phyloP scores from a whole-genome alignment of 2,113 vertebrate genomes.

The Thinocorus orbignyianus region DNA sequence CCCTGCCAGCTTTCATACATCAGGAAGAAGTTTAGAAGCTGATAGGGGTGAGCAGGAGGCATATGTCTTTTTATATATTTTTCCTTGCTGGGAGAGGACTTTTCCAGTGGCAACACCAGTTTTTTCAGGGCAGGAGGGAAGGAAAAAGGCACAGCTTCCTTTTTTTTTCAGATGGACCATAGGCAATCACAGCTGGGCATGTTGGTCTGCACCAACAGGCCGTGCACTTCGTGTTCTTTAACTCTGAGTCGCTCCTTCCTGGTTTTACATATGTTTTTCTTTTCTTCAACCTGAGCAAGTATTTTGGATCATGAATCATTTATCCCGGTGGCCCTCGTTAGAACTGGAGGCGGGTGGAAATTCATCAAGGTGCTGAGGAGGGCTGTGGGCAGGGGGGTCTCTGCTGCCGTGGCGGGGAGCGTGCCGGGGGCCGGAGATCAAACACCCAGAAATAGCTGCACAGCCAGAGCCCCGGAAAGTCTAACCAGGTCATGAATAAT shows the following conservation, averaged over 20 bases:
- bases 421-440: conserved; percentile 83
- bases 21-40: not conserved
- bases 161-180: not conserved
- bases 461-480: conserved; percentile 74
- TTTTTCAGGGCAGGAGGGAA: not conserved
- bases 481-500: conserved; percentile 81
- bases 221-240: not conserved
- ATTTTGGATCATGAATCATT: conserved; percentile 37
- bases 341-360: conserved; percentile 40
- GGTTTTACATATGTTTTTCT: not conserved
- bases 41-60: not conserved
- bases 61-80: not conserved
- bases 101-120: not conserved
- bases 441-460: conserved; percentile 78
- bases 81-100: not conserved
- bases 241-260: not conserved
- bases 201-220: not conserved
- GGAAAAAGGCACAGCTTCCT: not conserved
- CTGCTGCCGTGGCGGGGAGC: conserved; percentile 31
- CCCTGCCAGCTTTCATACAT: not conserved
- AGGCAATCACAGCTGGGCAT: not conserved
- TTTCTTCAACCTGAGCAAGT: not conserved
- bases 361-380: conserved; percentile 50
- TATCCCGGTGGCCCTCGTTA: conserved; percentile 49
- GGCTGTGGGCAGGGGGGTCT: not conserved